Evolutionary conservation across 2,797 vertebrate species (phyloP).

Genomic region (Benthosema pterotum): DNA sequence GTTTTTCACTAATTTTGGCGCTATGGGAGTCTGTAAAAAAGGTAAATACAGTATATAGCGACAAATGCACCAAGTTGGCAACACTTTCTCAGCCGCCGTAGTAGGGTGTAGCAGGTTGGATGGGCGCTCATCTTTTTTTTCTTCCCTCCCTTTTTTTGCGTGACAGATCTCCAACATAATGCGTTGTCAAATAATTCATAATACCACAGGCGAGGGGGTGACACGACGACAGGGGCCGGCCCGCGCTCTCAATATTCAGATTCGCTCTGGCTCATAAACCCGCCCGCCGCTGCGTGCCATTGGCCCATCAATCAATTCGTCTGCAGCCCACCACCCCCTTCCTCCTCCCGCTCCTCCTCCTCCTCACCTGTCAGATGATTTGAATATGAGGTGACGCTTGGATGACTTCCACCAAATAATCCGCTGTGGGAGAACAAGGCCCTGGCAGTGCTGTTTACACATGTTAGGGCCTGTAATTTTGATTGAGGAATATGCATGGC

Average conservation of each 20-base stretch:
- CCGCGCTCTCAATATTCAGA: slow-evolving; percentile 82
- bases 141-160: slow-evolving; percentile 39
- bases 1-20: too few species aligned
- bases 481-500: slow-evolving; percentile 63
- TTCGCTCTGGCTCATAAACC: slow-evolving; percentile 81
- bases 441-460: slow-evolving; percentile 60
- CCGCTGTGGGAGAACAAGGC: slow-evolving; percentile 64
- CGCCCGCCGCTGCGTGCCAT: slow-evolving; percentile 48
- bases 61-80: too few species aligned
- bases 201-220: slow-evolving; percentile 68
- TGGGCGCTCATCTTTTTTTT: slow-evolving; percentile 55
- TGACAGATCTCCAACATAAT: slow-evolving; percentile 84
- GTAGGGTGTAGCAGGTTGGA: slow-evolving; percentile 44
- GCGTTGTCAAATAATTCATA: slow-evolving; percentile 85
- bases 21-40: too few species aligned
- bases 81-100: too few species aligned
- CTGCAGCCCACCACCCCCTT: slow-evolving; percentile 26
- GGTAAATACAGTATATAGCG: too few species aligned
- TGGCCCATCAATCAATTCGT: slow-evolving; percentile 79
- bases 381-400: slow-evolving; percentile 73
- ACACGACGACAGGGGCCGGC: slow-evolving; percentile 71
- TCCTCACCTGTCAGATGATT: slow-evolving; percentile 73
- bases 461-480: slow-evolving; percentile 45
- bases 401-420: slow-evolving; percentile 65
- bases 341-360: background rate